Base-by-base conservation (phyloP, 2,113 vertebrate genomes). In the Reinhardtius hippoglossoides region DNA sequence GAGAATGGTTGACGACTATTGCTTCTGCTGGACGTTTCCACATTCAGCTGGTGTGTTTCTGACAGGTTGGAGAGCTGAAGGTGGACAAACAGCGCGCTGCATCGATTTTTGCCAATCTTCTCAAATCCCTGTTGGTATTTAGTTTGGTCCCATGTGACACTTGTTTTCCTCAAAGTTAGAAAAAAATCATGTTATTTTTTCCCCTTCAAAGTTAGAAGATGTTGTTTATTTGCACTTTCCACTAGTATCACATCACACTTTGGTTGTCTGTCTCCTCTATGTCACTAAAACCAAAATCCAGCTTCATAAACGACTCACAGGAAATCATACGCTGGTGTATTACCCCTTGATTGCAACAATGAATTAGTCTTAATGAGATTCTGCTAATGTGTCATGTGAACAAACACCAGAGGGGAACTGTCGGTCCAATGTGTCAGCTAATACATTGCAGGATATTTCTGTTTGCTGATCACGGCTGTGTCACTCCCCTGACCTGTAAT, bases 341-440 rank as follows among this genome's bases (percentile, higher is more conserved):
- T 67, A 58, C 55, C 35, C 37, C 79, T 23, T 48, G 61, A 44
- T 71, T 67, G 57, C 73, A 67, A 42, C 46, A 76, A 4, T 68
- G 37, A 83, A 72, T 73, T 71, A 80, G 31, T 54, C 12, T 55
- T 61, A 83, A 63, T 75, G 57, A 26, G 24, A 74, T 75, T 58
- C 23, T 1, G 8, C 20, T 74, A 48, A 58, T 71, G 57, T 76
- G 67, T 74, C 16, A 27, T 77, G 59, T 74, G 42, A 77, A 69
- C 42, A 64, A 76, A 80, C 60, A 69, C 55, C 16, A 56, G 58
- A 54, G 18, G 24, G 54, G 37, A 35, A 67, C 66, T 20, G 44
- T 48, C 42, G 12, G 42, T 37, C 40, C 40, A 13, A 42, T 42
- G 40, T 66, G 52, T 74, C 65, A 18, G 18, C 48, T 77, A 14